A percentile compares a stretch with the other conserved stretches of the same genome.
Evolutionary conservation across 2,888 invertebrate genomes (phyloP).

Genomic region (Ligdia adustata): DNA sequence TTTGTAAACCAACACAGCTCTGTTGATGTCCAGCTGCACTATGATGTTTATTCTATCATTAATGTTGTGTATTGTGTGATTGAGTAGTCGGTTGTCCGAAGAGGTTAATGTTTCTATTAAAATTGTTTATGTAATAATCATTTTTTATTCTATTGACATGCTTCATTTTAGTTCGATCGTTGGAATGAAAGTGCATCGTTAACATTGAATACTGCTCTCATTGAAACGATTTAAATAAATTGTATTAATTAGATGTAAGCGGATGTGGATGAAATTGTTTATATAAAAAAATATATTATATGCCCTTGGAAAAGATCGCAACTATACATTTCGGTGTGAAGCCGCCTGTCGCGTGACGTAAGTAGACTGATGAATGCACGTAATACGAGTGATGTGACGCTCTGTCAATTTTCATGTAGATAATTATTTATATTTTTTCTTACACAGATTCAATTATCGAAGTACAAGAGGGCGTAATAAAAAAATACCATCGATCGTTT

Average conservation of each 20-base stretch:
- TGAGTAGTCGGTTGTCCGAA: slow-evolving; percentile 82
- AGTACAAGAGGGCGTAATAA: slow-evolving; percentile 45
- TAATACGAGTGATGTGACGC: slow-evolving; percentile 51
- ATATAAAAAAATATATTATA: slow-evolving; percentile 51
- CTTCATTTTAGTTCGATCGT: slow-evolving; percentile 77
- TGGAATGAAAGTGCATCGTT: slow-evolving; percentile 75
- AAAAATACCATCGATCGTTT: slow-evolving; percentile 24
- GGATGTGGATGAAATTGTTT: slow-evolving; percentile 49
- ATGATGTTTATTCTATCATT: slow-evolving; percentile 60
- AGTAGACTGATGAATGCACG: slow-evolving; percentile 66
- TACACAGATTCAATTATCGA: slow-evolving; percentile 43
- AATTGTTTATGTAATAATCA: slow-evolving; percentile 81
- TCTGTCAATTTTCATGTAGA: slow-evolving; percentile 58
- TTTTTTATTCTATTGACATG: slow-evolving; percentile 82
- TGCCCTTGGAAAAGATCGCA: slow-evolving; percentile 58
- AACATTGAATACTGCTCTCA: slow-evolving; percentile 76
- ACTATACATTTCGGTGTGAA: slow-evolving; percentile 52
- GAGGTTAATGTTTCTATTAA: slow-evolving; percentile 76
- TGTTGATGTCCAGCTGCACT: too few relatives aligned
- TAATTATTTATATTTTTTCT: slow-evolving; percentile 48
- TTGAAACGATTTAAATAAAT: slow-evolving; percentile 59
- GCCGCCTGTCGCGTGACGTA: slow-evolving; percentile 70
- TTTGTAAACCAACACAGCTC: too few relatives aligned
- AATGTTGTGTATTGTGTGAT: slow-evolving; percentile 72
- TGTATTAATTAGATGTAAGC: slow-evolving; percentile 72